These are phyloP conservation scores for Oopsacas minuta DNA, from an alignment of 37 sponge, comb jelly and placozoan genomes.

Conservation along the genomic window DNA sequence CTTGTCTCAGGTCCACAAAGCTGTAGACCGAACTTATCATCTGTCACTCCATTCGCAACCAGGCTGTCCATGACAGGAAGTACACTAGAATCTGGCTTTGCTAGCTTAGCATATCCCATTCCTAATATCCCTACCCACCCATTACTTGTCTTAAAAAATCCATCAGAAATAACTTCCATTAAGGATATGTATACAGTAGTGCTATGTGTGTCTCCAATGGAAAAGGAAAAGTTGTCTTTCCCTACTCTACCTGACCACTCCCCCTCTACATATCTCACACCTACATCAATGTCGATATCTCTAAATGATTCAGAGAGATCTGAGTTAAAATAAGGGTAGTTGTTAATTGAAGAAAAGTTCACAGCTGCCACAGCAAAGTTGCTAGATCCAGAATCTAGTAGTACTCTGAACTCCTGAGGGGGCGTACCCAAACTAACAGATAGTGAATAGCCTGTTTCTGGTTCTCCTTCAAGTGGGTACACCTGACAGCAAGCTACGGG, in stretches of 20 bases:
- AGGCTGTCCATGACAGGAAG: neutral
- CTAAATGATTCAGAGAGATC: neutral
- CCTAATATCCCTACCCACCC: slow-evolving; percentile 1
- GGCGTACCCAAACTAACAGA: neutral
- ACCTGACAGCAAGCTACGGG: neutral
- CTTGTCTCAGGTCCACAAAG: neutral
- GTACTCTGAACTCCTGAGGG: neutral
- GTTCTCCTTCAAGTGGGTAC: neutral
- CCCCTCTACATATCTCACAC: neutral
- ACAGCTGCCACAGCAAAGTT: slow-evolving; percentile 2
- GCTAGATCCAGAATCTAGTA: neutral
- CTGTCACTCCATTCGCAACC: neutral
- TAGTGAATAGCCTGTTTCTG: neutral
- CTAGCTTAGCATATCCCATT: neutral
- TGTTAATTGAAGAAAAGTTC: neutral
- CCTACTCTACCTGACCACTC: neutral
- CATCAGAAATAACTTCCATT: neutral
- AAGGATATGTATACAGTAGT: neutral
- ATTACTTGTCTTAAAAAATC: neutral
- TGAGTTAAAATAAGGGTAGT: neutral
- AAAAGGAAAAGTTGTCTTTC: neutral
- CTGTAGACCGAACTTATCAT: slow-evolving; percentile 1
- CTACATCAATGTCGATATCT: neutral
- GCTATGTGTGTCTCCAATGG: neutral
- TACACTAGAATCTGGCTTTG: neutral